Evolutionary conservation across 2,797 vertebrate genomes (phyloP).

Genomic region (Labeo calbasu): DNA sequence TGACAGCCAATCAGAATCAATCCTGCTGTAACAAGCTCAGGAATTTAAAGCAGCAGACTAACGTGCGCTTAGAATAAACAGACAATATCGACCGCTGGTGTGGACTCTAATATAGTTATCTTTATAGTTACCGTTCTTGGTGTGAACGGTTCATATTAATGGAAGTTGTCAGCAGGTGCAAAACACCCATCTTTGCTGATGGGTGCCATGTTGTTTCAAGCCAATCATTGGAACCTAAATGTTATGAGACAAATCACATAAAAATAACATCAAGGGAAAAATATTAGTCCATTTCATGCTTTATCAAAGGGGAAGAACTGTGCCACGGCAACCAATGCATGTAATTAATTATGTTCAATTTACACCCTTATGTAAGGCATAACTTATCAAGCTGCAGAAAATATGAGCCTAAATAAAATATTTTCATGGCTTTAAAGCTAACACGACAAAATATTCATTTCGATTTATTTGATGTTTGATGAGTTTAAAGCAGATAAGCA

Average conservation of each 20-base stretch:
- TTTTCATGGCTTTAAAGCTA: background rate
- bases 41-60: no score
- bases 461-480: background rate
- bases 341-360: background rate
- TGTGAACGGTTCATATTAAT: background rate
- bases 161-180: background rate
- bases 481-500: no score
- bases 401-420: background rate
- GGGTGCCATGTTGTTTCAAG: background rate
- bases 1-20: no score
- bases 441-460: background rate
- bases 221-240: background rate
- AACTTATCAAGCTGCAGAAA: background rate
- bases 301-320: background rate
- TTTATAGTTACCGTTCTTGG: no score
- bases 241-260: background rate
- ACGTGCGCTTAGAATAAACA: no score
- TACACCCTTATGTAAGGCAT: background rate
- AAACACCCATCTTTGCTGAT: background rate
- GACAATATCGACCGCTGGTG: no score
- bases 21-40: no score
- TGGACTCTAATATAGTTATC: no score
- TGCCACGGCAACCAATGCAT: background rate
- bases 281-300: background rate
- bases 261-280: background rate